Percentiles rank a stretch among this genome's conserved stretches.
These are phyloP conservation scores for Malthinus seriepunctatus DNA, from an alignment of 2,888 invertebrate species.

Conservation along the genomic window DNA sequence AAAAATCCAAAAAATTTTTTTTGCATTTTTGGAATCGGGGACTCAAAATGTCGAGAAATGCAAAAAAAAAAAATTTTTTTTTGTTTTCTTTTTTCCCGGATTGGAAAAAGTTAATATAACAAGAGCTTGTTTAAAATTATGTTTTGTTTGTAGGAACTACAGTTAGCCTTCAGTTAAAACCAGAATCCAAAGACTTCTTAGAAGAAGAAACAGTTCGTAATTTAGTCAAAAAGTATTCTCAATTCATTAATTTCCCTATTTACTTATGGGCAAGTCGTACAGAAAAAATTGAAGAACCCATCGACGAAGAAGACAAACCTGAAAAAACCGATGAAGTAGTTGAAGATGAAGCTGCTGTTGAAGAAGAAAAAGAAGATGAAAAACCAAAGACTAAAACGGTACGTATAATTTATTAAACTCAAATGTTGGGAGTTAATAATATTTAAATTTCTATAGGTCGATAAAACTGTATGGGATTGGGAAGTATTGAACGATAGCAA, in stretches of 20 bases:
- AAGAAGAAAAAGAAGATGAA: slow-evolving; percentile 71
- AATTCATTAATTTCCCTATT: slow-evolving; percentile 99
- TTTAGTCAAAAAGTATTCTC: slow-evolving; percentile 96
- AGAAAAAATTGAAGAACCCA: slow-evolving; percentile 74
- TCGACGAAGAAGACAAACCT: slow-evolving; percentile 60
- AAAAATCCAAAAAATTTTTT: too few relatives aligned
- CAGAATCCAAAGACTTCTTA: slow-evolving; percentile 95
- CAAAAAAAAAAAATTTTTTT: too few relatives aligned
- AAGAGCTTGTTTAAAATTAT: not conserved
- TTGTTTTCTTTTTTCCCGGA: too few relatives aligned
- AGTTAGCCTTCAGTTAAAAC: slow-evolving; percentile 85
- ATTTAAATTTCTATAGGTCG: slow-evolving; percentile 55
- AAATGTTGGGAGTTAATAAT: not conserved
- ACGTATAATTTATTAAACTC: not conserved
- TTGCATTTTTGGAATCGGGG: too few relatives aligned
- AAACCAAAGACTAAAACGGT: slow-evolving; percentile 80
- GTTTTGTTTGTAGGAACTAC: slow-evolving; percentile 42
- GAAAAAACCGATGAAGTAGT: slow-evolving; percentile 61
- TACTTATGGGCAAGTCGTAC: slow-evolving; percentile 83
- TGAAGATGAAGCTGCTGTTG: slow-evolving; percentile 68
- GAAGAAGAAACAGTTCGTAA: slow-evolving; percentile 89
- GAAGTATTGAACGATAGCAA: slow-evolving; percentile 94
- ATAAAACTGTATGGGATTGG: slow-evolving; percentile 99
- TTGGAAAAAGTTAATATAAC: too few relatives aligned
- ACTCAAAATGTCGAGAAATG: too few relatives aligned